phyloP scores from a whole-genome alignment of 2,888 invertebrate species.

The Drosophila nr. medialis region DNA sequence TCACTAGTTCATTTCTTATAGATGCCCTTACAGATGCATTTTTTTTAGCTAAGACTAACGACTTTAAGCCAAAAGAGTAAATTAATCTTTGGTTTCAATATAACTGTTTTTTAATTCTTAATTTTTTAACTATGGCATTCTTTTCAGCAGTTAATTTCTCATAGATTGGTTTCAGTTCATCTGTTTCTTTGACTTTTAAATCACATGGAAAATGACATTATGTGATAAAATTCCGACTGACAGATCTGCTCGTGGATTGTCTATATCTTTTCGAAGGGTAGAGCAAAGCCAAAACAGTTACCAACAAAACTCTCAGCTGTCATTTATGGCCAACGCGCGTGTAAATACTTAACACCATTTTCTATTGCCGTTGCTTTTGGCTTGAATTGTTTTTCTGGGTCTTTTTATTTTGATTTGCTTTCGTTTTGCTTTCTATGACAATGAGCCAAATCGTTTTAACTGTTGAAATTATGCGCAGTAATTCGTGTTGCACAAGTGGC shows the following conservation, averaged over 20 bases:
- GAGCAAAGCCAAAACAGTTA: constrained; percentile 28
- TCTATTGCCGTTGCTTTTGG: constrained; percentile 47
- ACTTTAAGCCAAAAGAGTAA: no score
- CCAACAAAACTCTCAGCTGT: constrained; percentile 45
- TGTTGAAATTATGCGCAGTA: constrained; percentile 70
- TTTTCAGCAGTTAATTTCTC: neutral
- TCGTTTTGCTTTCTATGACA: constrained; percentile 72
- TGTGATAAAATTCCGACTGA: no score
- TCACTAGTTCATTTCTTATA: neutral
- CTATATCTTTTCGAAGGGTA: constrained; percentile 37
- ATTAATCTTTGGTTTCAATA: no score
- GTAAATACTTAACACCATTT: constrained; percentile 79
- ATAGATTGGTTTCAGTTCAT: neutral
- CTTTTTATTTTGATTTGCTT: constrained; percentile 36
- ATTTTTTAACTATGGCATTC: no score
- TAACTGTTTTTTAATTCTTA: no score
- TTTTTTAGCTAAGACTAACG: no score
- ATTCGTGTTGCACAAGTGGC: constrained; percentile 56
- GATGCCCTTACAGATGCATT: neutral
- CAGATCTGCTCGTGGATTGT: constrained; percentile 21
- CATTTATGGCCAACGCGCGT: constrained; percentile 70
- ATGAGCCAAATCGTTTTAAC: constrained; percentile 66
- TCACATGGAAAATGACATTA: neutral
- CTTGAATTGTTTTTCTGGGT: constrained; percentile 5
- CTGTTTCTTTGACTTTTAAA: neutral